Percentiles rank a stretch among this genome's conserved stretches.
Evolutionary conservation across 1,140 invertebrate genomes (phyloP).

Genomic region (Drosophila oshimai): DNA sequence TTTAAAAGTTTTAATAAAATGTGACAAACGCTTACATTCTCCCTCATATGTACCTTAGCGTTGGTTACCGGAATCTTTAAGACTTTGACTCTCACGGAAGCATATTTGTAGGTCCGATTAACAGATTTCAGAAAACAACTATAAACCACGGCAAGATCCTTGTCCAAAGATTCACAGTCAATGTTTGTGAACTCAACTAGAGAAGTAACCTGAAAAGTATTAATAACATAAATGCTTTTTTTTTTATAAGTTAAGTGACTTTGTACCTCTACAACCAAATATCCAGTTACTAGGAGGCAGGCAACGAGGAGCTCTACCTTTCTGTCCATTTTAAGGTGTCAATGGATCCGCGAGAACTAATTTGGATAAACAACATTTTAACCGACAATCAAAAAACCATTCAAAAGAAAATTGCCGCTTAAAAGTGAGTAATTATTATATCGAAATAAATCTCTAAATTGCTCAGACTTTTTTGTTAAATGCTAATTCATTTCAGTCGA

Average conservation of each 20-base stretch:
- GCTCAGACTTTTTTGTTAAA: no score
- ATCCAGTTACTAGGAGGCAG: not conserved
- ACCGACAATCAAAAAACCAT: no score
- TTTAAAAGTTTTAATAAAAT: no score
- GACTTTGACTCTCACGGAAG: not conserved
- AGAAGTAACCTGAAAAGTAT: not conserved
- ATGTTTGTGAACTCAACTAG: not conserved
- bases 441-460: no score
- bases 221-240: not conserved
- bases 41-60: not conserved
- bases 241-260: not conserved
- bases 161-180: not conserved
- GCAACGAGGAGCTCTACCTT: no score
- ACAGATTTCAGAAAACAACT: not conserved
- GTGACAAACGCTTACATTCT: no score
- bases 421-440: no score
- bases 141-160: not conserved
- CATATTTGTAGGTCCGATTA: not conserved
- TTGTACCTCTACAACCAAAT: not conserved
- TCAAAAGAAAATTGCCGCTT: no score
- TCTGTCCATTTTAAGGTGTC: not conserved
- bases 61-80: not conserved
- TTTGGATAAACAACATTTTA: no score
- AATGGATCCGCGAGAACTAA: not conserved
- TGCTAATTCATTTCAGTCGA: no score